These are phyloP conservation scores for Lepilemur septentrionalis DNA, from an alignment of 2,797 vertebrate genomes.

Conservation along the genomic window DNA sequence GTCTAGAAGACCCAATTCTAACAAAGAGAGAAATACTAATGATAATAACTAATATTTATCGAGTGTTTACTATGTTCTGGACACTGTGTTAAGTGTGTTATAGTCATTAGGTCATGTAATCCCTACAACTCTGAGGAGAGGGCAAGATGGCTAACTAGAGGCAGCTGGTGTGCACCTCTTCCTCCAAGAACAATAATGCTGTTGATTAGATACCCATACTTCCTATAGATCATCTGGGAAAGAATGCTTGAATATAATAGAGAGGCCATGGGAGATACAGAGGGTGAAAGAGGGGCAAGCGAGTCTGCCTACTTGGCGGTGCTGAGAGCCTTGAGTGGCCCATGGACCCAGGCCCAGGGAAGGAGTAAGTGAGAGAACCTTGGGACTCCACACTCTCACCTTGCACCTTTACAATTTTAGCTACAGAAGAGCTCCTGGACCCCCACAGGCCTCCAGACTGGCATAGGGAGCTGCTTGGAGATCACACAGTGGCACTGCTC, in stretches of 20 bases:
- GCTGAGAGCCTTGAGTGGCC: neutral
- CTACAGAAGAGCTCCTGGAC: neutral
- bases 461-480: neutral
- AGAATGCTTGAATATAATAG: neutral
- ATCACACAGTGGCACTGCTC: neutral
- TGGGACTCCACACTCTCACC: neutral
- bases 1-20: neutral
- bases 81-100: neutral
- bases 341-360: neutral
- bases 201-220: neutral
- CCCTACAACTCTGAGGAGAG: neutral
- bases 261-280: neutral
- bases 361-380: neutral
- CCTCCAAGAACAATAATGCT: neutral
- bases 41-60: neutral
- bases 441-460: neutral
- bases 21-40: neutral
- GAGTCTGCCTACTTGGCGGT: neutral
- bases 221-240: neutral
- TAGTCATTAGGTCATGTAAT: conserved; percentile 9
- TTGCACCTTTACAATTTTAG: neutral
- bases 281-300: neutral
- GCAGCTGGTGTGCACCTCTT: neutral
- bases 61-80: neutral
- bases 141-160: neutral